Conservation (phyloP, 2,888 invertebrate species). For the Metopia argyrocephala region DNA sequence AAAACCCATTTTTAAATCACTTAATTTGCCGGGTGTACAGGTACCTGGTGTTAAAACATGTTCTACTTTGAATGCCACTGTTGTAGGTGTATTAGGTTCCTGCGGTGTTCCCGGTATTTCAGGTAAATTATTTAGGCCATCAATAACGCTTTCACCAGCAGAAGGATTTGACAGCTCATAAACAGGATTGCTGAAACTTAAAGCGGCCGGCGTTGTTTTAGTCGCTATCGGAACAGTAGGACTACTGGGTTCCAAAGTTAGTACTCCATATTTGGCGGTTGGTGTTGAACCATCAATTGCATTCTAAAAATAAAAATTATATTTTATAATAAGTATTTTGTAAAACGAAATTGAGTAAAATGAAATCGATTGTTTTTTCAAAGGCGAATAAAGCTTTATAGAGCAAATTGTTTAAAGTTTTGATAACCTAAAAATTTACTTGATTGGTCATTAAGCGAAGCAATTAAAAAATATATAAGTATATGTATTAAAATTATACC, state of each 20-base stretch:
- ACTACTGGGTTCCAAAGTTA: conserved; percentile 87
- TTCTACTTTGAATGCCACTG: conserved; percentile 78
- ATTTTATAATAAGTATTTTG: neutral
- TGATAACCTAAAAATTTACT: too few relatives aligned
- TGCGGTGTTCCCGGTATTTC: conserved; percentile 76
- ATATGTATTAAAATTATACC: too few relatives aligned
- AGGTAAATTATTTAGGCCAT: conserved; percentile 75
- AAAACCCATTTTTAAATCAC: conserved; percentile 76
- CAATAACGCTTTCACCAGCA: conserved; percentile 79
- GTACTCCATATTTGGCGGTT: conserved; percentile 85
- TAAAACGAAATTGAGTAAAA: too few relatives aligned
- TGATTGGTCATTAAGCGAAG: too few relatives aligned
- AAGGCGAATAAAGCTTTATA: too few relatives aligned
- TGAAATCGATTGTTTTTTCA: too few relatives aligned
- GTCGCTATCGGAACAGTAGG: conserved; percentile 79
- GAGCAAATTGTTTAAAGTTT: too few relatives aligned
- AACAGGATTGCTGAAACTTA: conserved; percentile 90
- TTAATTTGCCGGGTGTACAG: conserved; percentile 75
- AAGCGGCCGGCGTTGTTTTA: conserved; percentile 81
- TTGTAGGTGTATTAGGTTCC: conserved; percentile 73
- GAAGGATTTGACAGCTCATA: conserved; percentile 86
- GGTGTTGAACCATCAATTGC: conserved; percentile 81
- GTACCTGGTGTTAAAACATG: conserved; percentile 77
- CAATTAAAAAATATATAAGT: too few relatives aligned
- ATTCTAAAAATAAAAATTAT: conserved; percentile 78